Evolutionary conservation across 2,797 vertebrate species (phyloP), one percentile per base, ranked within the genome.

Genomic region (Selene dorsalis): DNA sequence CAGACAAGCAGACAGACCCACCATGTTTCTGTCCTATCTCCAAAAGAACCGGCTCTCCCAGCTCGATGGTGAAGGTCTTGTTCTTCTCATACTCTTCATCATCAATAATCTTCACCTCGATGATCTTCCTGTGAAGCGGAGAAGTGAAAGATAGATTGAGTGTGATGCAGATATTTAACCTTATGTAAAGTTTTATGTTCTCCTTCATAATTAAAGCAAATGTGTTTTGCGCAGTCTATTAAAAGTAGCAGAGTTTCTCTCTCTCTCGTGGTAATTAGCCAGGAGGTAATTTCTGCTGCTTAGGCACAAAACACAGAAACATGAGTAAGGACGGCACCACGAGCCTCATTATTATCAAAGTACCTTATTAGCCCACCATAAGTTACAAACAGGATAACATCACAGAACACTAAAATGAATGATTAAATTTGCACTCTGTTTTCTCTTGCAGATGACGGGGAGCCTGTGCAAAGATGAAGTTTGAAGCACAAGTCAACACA

Each of bases 51-150:
- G 96, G 96, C 47, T 95, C 95, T 4, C 94, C 96, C 82, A 96
- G 90, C 87, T 95, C 95, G 41, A 96, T 90, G 82, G 80, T 93
- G 88, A 96, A 96, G 45, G 88, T 89, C 91, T 96, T 96, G 80
- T 96, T 96, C 89, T 96, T 96, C 90, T 96, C 96, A 4, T 96
- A 96, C 88, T 96, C 95, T 65, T 96, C 96, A 56, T 96, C 96
- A 6, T 96, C 96, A 5, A 96, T 96, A 43, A 96, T 96, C 92
- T 95, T 95, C 84, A 96, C 96, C 89, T 96, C 94, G 3, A 96
- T 95, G 77, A 94, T 92, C 90, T 95, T 96, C 94, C 96, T 96
- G 93, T 85, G 62, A 63, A 41, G 58, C 35, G 69, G 56, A 38
- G 6, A 69, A 10, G 14, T 50, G 20, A 53, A 39, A 0, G 24